phyloP scores from a whole-genome alignment of 2,113 vertebrate species.

The Chloroceryle aenea region DNA sequence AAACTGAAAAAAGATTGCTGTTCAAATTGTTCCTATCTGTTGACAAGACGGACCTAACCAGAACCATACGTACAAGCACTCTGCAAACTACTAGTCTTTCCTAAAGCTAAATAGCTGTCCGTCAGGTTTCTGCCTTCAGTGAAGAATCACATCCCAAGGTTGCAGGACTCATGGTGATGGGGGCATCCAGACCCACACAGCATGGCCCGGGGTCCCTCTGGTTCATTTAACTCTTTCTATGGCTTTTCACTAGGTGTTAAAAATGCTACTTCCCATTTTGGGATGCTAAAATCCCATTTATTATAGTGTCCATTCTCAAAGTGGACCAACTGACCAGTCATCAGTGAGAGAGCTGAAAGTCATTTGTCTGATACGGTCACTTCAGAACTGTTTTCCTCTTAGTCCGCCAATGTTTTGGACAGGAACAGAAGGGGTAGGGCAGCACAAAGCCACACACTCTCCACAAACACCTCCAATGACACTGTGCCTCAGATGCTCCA shows the following conservation, averaged over 20 bases:
- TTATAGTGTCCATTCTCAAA: background rate
- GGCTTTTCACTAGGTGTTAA: background rate
- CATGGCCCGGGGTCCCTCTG: background rate
- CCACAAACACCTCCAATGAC: background rate
- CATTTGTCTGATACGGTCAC: background rate
- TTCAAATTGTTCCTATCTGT: background rate
- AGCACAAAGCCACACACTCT: fast-evolving
- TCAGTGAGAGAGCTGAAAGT: background rate
- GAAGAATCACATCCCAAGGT: background rate
- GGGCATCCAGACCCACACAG: background rate
- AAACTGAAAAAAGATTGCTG: background rate
- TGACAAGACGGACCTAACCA: background rate
- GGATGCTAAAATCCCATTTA: background rate
- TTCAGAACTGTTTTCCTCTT: background rate
- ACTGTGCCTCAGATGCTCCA: fast-evolving
- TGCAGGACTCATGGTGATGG: fast-evolving
- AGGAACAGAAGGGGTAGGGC: background rate
- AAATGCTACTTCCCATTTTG: background rate
- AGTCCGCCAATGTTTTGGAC: fast-evolving
- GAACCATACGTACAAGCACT: fast-evolving
- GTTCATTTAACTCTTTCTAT: background rate
- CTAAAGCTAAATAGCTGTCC: background rate
- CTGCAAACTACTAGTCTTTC: background rate
- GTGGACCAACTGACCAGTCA: background rate
- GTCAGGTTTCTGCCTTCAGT: background rate